These are phyloP conservation scores for Paramisgurnus dabryanus DNA, from an alignment of 2,113 vertebrate species.

Conservation along the genomic window DNA sequence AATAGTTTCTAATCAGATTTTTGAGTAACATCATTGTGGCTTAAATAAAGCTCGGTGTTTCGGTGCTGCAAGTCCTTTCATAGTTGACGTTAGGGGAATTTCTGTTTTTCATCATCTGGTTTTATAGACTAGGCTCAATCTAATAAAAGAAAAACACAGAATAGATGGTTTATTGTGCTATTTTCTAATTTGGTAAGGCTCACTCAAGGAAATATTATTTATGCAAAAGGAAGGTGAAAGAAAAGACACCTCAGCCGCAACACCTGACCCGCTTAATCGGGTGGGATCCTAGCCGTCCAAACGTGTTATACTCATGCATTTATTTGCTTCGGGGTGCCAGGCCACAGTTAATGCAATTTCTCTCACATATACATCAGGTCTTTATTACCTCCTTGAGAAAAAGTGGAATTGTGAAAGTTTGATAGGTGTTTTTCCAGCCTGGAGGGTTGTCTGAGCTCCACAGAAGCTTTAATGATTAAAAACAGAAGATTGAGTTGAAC, in stretches of 20 bases:
- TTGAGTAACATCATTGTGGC: background rate
- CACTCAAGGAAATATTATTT: slow-evolving; percentile 7
- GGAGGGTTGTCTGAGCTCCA: slow-evolving; percentile 13
- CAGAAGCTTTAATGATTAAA: slow-evolving; percentile 38
- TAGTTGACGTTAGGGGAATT: slow-evolving; percentile 14
- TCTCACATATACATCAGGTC: slow-evolving; percentile 35
- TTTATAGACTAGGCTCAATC: slow-evolving; percentile 27
- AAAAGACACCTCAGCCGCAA: background rate
- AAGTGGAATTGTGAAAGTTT: slow-evolving; percentile 42
- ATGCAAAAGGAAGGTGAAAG: background rate
- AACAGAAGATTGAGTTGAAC: slow-evolving; percentile 38
- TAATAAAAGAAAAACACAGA: slow-evolving; percentile 31
- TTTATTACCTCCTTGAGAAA: slow-evolving; percentile 37
- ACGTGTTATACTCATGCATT: slow-evolving; percentile 21
- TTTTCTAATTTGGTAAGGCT: slow-evolving; percentile 11
- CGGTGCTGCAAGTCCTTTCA: background rate
- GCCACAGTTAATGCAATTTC: slow-evolving; percentile 31
- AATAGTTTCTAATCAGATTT: slow-evolving; percentile 18
- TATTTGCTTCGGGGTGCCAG: slow-evolving; percentile 12
- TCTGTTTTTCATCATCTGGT: background rate
- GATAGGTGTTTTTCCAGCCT: slow-evolving; percentile 35
- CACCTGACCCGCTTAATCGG: slow-evolving; percentile 9
- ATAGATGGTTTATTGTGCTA: background rate
- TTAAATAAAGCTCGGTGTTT: background rate
- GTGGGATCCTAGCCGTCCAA: background rate